Evolutionary conservation across 2,888 invertebrate genomes (phyloP).

Genomic region (Metopia argyrocephala): DNA sequence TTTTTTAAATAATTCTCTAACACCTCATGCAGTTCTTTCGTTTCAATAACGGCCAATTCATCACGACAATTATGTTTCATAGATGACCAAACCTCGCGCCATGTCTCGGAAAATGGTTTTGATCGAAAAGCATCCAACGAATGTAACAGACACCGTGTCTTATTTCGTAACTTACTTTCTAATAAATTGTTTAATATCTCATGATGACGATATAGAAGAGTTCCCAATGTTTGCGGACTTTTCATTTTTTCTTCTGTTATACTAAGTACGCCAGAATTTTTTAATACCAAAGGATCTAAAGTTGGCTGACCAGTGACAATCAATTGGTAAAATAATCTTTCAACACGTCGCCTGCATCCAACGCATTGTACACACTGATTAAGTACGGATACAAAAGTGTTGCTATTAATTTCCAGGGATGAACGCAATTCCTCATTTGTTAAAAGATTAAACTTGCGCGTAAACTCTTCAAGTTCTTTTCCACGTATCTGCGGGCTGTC

Average conservation of each 20-base stretch:
- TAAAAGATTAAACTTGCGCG: constrained; percentile 88
- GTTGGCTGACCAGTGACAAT: constrained; percentile 91
- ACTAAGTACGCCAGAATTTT: constrained; percentile 86
- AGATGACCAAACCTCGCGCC: constrained; percentile 91
- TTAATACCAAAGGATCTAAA: constrained; percentile 90
- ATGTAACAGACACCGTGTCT: constrained; percentile 92
- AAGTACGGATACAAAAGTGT: constrained; percentile 89
- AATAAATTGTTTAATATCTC: constrained; percentile 87
- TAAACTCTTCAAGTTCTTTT: constrained; percentile 91
- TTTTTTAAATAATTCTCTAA: constrained; percentile 94
- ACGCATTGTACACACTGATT: constrained; percentile 96
- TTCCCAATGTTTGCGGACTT: constrained; percentile 89
- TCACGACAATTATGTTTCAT: constrained; percentile 89
- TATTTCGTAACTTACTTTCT: constrained; percentile 91
- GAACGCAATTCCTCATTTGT: constrained; percentile 87
- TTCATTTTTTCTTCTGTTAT: constrained; percentile 88
- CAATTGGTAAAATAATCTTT: constrained; percentile 91
- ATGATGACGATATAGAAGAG: constrained; percentile 92
- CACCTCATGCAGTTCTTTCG: constrained; percentile 89
- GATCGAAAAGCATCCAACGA: constrained; percentile 92
- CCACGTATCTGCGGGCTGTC: constrained; percentile 89
- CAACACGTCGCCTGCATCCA: constrained; percentile 94
- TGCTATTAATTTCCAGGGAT: constrained; percentile 90
- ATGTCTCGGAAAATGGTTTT: constrained; percentile 85
- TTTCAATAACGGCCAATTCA: constrained; percentile 92